Evolutionary conservation across 37 sponge, comb jelly and placozoan species (phyloP).

Genomic region (Chondrosia reniformis): DNA sequence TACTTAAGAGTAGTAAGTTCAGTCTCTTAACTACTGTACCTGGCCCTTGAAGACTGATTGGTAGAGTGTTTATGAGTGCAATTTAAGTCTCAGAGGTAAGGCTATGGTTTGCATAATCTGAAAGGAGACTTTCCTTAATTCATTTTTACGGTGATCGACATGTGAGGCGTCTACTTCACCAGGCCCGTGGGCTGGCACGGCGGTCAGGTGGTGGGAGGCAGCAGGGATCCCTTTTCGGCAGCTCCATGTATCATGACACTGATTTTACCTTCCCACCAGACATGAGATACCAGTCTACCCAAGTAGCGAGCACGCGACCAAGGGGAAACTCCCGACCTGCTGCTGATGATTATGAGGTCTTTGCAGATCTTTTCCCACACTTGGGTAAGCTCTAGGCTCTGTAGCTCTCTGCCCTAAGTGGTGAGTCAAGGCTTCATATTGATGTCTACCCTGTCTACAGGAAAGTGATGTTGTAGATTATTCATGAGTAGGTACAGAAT

Average conservation of each 20-base stretch:
- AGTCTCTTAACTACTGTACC: too few relatives aligned
- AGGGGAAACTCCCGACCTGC: conserved; percentile 25
- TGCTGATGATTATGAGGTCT: conserved; percentile 46
- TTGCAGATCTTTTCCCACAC: conserved; percentile 79
- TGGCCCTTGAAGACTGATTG: too few relatives aligned
- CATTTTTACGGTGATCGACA: conserved; percentile 15
- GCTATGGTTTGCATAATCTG: not conserved
- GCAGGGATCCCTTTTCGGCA: not conserved
- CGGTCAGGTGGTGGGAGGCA: not conserved
- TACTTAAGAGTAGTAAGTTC: too few relatives aligned
- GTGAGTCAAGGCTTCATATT: not conserved
- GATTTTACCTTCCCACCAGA: not conserved
- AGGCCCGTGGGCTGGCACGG: conserved; percentile 7
- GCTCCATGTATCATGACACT: not conserved
- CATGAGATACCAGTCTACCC: not conserved
- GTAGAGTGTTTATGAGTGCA: too few relatives aligned
- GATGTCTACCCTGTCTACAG: not conserved
- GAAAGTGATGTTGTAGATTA: too few relatives aligned
- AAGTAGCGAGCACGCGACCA: not conserved
- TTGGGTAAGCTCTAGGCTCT: too few relatives aligned
- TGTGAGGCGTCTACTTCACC: conserved; percentile 19
- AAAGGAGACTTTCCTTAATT: conserved; percentile 11
- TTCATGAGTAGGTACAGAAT: too few relatives aligned
- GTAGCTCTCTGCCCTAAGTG: conserved; percentile 35
- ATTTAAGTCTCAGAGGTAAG: not conserved